Conservation (phyloP, 1,140 invertebrate species). For the Meloidogyne floridensis region DNA sequence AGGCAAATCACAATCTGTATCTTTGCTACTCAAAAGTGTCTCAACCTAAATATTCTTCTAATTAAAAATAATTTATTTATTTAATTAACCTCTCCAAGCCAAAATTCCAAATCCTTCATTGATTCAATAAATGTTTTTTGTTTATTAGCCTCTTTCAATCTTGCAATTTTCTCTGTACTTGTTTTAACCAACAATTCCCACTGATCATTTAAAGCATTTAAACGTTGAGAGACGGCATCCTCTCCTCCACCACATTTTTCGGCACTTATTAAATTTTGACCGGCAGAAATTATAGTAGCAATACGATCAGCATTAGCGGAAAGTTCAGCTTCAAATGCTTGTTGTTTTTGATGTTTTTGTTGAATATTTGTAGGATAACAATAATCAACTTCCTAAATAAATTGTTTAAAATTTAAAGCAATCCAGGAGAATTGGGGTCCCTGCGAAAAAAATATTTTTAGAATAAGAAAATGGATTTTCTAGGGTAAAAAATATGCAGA, state of each 20-base stretch:
- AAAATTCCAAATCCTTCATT: constrained; percentile 99
- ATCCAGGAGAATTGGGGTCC: no score
- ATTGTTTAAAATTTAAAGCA: constrained; percentile 78
- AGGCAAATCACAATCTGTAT: constrained; percentile 94
- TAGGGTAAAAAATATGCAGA: no score
- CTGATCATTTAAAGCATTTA: constrained; percentile 74
- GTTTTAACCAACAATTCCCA: constrained; percentile 93
- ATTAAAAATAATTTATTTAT: neutral
- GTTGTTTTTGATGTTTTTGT: constrained; percentile 88
- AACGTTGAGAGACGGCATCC: constrained; percentile 71
- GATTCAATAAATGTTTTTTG: constrained; percentile 98
- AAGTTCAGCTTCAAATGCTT: constrained; percentile 97
- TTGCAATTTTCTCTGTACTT: constrained; percentile 84
- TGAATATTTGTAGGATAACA: constrained; percentile 75
- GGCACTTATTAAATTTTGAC: constrained; percentile 83
- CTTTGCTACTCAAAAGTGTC: constrained; percentile 87
- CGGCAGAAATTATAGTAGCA: constrained; percentile 89
- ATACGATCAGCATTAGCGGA: constrained; percentile 97
- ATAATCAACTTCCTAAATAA: constrained; percentile 71
- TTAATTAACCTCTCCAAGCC: constrained; percentile 92
- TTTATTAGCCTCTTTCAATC: constrained; percentile 97
- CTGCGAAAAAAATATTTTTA: no score
- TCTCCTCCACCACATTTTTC: constrained; percentile 70
- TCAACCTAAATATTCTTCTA: constrained; percentile 70
- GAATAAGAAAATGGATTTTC: no score